phyloP scores from a whole-genome alignment of 2,113 vertebrate genomes.

The Phasianus colchicus region DNA sequence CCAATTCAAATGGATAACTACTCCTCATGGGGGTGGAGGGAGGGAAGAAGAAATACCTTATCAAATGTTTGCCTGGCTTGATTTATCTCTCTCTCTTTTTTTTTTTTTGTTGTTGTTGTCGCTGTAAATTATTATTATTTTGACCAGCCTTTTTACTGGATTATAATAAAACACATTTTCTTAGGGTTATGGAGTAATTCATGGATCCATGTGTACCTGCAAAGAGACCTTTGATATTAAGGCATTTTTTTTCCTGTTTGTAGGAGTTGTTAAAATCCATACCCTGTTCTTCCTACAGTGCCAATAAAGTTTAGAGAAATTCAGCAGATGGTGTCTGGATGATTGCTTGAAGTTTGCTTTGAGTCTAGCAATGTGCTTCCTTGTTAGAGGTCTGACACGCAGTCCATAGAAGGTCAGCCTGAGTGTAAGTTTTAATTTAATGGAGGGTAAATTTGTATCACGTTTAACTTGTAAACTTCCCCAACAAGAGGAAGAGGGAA shows the following conservation, averaged over 20 bases:
- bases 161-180: constrained; percentile 52
- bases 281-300: constrained; percentile 77
- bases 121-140: constrained; percentile 77
- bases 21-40: constrained; percentile 11
- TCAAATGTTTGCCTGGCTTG: constrained; percentile 51
- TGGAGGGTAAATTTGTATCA: not conserved
- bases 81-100: constrained; percentile 33
- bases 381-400: not conserved
- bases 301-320: constrained; percentile 83
- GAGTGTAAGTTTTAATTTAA: not conserved
- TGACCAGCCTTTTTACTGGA: constrained; percentile 53
- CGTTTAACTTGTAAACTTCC: not conserved
- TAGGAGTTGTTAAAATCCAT: constrained; percentile 73
- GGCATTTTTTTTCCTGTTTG: constrained; percentile 23
- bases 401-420: not conserved
- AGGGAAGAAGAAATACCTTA: constrained; percentile 17
- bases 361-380: not conserved
- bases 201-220: constrained; percentile 11
- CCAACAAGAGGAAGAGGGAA: not conserved
- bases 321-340: constrained; percentile 53
- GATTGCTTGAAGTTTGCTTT: constrained; percentile 14
- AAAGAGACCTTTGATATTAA: constrained; percentile 51
- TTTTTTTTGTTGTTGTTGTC: constrained; percentile 32
- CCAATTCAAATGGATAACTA: constrained; percentile 48
- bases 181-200: constrained; percentile 24